Conservation (phyloP, 1,140 invertebrate genomes). For the Drosophila bocqueti region DNA sequence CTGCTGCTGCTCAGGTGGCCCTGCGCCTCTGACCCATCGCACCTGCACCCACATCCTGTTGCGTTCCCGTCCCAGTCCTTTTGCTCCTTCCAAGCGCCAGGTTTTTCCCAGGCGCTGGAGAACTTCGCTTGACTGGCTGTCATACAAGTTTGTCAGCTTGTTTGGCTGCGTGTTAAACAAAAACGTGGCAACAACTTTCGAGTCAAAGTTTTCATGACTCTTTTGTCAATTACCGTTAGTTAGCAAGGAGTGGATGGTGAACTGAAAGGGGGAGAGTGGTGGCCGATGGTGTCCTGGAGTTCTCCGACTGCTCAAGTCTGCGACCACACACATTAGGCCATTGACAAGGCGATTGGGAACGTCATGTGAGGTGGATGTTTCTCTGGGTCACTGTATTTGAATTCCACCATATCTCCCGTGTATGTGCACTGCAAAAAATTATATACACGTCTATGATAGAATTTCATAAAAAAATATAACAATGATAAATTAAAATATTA, state of each 20-base stretch:
- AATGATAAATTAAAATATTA: background rate
- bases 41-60: constrained; percentile 45
- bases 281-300: background rate
- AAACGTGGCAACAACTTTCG: constrained; percentile 78
- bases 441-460: background rate
- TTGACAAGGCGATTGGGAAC: constrained; percentile 76
- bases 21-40: constrained; percentile 36
- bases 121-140: constrained; percentile 58
- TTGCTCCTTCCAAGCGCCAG: background rate
- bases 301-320: constrained; percentile 2
- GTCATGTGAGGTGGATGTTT: constrained; percentile 27
- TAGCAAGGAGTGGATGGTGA: constrained; percentile 30
- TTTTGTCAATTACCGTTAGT: constrained; percentile 81
- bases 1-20: constrained; percentile 23
- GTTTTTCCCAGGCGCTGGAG: constrained; percentile 35
- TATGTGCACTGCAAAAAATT: background rate
- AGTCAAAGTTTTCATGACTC: constrained; percentile 82
- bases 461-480: background rate
- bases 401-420: background rate
- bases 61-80: background rate
- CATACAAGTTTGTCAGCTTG: constrained; percentile 79
- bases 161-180: constrained; percentile 78
- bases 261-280: background rate
- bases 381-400: constrained; percentile 15
- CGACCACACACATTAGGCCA: constrained; percentile 54